Evolutionary conservation across 2,113 vertebrate species (phyloP).

Genomic region (Charina bottae): DNA sequence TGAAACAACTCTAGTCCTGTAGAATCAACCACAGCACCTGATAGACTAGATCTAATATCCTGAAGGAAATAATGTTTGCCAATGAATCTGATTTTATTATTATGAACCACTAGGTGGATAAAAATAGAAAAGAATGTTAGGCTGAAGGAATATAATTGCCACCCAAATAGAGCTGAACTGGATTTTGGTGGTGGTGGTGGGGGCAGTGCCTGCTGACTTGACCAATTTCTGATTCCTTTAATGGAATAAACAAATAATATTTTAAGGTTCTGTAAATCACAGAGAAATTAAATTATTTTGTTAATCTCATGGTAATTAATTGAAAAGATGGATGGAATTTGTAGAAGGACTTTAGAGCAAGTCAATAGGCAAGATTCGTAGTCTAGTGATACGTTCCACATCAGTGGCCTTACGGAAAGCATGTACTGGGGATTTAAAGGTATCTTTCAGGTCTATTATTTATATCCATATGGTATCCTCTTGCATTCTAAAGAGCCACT

Average conservation of each 20-base stretch:
- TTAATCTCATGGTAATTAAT: neutral
- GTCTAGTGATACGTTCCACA: neutral
- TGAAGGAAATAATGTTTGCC: neutral
- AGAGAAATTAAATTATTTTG: neutral
- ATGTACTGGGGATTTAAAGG: neutral
- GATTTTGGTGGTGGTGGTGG: neutral
- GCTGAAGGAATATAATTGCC: neutral
- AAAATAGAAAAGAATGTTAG: neutral
- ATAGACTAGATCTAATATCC: neutral
- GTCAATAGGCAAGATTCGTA: neutral
- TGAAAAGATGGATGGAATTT: neutral
- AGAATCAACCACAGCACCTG: neutral
- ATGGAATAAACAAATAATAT: neutral
- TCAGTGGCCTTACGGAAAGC: conserved; percentile 11
- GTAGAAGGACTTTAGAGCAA: neutral
- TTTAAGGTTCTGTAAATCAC: neutral
- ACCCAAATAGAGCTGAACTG: neutral
- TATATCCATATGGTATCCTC: neutral
- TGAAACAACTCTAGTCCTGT: neutral
- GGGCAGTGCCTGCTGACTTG: neutral
- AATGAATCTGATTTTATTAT: neutral
- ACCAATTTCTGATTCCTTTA: neutral
- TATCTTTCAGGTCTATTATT: neutral
- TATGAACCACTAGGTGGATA: neutral
- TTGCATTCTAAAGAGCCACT: neutral